A percentile compares a stretch with the other conserved stretches of the same genome.
Conservation (phyloP, 2,888 invertebrate species). For the Ophion costatus region DNA sequence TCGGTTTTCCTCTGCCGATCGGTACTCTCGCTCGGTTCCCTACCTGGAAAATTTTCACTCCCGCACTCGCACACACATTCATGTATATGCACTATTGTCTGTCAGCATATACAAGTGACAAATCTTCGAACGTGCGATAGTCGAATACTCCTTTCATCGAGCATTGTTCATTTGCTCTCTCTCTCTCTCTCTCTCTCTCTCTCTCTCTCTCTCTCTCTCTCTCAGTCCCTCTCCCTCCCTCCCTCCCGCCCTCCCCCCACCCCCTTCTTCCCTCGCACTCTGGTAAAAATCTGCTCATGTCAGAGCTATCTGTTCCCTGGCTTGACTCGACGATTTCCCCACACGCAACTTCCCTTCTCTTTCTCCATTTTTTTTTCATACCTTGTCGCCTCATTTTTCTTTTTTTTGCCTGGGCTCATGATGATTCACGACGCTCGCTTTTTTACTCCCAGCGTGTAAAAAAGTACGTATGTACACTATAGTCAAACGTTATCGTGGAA, state of each 20-base stretch:
- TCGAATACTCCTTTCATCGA: constrained; percentile 35
- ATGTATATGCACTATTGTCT: constrained; percentile 2
- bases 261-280: constrained; percentile 15
- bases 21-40: constrained; percentile 64
- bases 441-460: neutral
- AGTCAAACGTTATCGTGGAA: neutral
- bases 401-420: neutral
- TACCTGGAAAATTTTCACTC: constrained; percentile 61
- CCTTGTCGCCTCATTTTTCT: neutral
- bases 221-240: neutral
- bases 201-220: neutral
- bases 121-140: constrained; percentile 29
- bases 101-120: neutral
- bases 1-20: constrained; percentile 28
- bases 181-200: constrained; percentile 2
- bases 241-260: neutral
- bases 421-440: neutral
- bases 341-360: constrained; percentile 5
- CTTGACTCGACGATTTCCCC: constrained; percentile 24
- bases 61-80: constrained; percentile 2
- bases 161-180: constrained; percentile 33
- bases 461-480: neutral
- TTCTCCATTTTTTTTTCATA: constrained; percentile 12
- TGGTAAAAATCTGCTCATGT: neutral
- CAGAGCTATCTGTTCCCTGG: constrained; percentile 4